These are phyloP conservation scores for Ageneiosus marmoratus DNA, from an alignment of 2,113 vertebrate genomes.

Conservation along the genomic window DNA sequence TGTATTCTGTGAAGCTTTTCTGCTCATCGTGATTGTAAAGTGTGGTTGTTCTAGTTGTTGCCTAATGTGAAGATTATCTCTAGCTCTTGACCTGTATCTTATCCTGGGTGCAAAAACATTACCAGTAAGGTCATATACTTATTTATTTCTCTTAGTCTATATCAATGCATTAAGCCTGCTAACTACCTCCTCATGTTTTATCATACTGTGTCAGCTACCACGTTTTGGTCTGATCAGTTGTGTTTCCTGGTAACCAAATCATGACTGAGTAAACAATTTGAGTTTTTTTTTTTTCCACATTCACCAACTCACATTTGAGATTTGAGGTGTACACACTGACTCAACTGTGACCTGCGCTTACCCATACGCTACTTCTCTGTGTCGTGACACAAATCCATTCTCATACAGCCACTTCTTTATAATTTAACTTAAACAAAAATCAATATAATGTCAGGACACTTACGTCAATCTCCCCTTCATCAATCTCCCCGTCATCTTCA, in stretches of 20 bases:
- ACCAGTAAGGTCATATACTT: background rate
- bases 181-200: background rate
- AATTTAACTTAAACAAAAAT: background rate
- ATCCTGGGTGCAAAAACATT: background rate
- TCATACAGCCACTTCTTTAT: background rate
- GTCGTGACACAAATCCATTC: background rate
- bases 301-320: background rate
- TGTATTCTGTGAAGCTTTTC: background rate
- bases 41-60: background rate
- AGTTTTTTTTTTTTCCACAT: background rate
- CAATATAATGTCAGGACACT: constrained; percentile 66
- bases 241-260: background rate
- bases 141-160: background rate
- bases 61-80: background rate
- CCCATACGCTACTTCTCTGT: background rate
- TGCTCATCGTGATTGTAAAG: background rate
- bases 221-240: background rate
- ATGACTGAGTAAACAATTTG: background rate
- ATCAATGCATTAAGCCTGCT: background rate
- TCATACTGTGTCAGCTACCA: background rate
- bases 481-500: constrained; percentile 94
- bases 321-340: background rate
- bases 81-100: background rate
- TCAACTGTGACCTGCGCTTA: background rate
- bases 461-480: constrained; percentile 97